Evolutionary conservation across 2,797 vertebrate genomes (phyloP), one percentile per base, ranked within the genome.

Genomic region (Pseudomugil gertrudae): DNA sequence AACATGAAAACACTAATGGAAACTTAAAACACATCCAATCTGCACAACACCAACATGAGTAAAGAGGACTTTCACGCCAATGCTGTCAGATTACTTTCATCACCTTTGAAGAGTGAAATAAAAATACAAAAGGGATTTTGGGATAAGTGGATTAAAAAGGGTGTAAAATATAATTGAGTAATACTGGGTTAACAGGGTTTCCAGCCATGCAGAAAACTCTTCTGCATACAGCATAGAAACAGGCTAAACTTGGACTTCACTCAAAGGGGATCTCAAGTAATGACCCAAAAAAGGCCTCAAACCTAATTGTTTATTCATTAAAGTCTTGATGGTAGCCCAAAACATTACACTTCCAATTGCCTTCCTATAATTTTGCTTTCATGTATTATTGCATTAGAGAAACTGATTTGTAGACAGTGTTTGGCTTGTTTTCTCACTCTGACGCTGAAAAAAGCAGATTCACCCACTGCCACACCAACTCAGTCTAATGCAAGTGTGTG

Each of bases 21-120:
- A 36, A 63, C 61, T 52, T 60, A 69, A 15, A 47, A 52, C 40
- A 24, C 45, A 58, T 4, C 38, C 8, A 40, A 9, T 3, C 3
- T 11, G 26, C 27, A 14, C 21, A 52, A 63, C 7, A 26, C 29
- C n/a, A 27, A 52, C 10, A 11, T 14, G n/a, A 19, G 52, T 10
- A 27, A 52, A 53, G 33, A 9, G 53, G 43, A 6, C 61, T 14
- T 60, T 67, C 56, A 21, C 40, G 35, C 24, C 50, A 57, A 8
- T 55, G 47, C 32, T 52, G 30, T 66, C 54, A 81, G 72, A 81
- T 56, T 19, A 35, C 61, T 76, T 74, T 76, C 60, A 75, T 66
- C 66, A 62, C 15, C n/a, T 3, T 53, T 3, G 5, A 32, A 38
- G 11, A 69, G 30, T 67, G 65, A 64, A 82, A 54, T 27, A 27